Conservation (phyloP, 2,797 vertebrate genomes). For the Ibycter americanus region DNA sequence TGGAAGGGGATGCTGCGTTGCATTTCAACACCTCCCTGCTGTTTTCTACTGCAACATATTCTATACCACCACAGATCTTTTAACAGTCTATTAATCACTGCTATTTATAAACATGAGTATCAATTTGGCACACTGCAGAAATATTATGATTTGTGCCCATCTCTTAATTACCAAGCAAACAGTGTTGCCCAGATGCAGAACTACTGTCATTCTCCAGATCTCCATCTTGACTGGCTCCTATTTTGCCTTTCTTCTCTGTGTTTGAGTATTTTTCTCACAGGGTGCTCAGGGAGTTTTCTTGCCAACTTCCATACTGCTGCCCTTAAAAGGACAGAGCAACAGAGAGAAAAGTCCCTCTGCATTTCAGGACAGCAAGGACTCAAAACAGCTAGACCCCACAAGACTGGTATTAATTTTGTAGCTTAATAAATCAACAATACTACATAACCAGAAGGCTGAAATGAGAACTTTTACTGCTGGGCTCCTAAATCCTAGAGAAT, state of each 20-base stretch:
- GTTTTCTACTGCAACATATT: neutral
- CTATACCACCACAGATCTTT: neutral
- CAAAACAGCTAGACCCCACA: slow-evolving; percentile 30
- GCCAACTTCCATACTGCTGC: slow-evolving; percentile 54
- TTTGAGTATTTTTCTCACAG: slow-evolving; percentile 55
- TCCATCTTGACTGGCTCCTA: neutral
- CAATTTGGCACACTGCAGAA: neutral
- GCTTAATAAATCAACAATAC: slow-evolving; percentile 36
- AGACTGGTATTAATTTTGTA: slow-evolving; percentile 11
- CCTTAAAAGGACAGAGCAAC: slow-evolving; percentile 62
- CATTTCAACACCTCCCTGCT: neutral
- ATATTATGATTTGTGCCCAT: neutral
- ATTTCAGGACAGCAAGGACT: slow-evolving; percentile 39
- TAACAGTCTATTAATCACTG: neutral
- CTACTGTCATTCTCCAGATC: neutral
- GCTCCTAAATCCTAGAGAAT: neutral
- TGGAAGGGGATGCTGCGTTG: neutral
- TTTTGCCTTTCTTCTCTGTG: neutral
- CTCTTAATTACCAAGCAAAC: neutral
- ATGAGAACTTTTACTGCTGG: neutral
- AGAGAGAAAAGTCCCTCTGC: slow-evolving; percentile 36
- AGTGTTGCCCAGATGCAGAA: neutral
- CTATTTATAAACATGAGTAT: neutral
- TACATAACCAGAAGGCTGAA: neutral
- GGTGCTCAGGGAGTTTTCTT: slow-evolving; percentile 33